Evolutionary conservation across 2,888 invertebrate genomes (phyloP).

Genomic region (Molorchus minor): DNA sequence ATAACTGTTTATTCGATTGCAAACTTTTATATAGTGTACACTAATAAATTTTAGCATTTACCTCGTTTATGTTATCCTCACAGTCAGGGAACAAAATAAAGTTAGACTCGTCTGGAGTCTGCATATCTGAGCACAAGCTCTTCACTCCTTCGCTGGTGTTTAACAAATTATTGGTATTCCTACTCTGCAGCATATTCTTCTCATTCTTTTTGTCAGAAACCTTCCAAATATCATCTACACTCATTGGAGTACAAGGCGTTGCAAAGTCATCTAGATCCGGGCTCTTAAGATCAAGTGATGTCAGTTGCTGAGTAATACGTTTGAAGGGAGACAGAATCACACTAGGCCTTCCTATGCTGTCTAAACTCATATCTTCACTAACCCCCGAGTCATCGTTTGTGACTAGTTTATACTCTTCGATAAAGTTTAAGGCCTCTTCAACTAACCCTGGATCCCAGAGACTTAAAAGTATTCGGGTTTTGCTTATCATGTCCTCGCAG

Average conservation of each 20-base stretch:
- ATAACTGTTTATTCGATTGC: too few relatives aligned
- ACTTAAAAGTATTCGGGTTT: constrained; percentile 80
- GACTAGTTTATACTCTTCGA: constrained; percentile 78
- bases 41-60: too few relatives aligned
- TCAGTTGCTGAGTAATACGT: constrained; percentile 80
- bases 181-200: constrained; percentile 24
- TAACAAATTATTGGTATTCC: constrained; percentile 51
- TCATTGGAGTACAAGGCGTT: constrained; percentile 72
- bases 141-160: constrained; percentile 59
- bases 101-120: constrained; percentile 63
- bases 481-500: constrained; percentile 80
- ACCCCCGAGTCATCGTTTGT: constrained; percentile 58
- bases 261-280: constrained; percentile 79
- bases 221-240: constrained; percentile 71
- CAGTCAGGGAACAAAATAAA: constrained; percentile 69
- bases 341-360: constrained; percentile 52
- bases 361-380: constrained; percentile 57
- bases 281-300: constrained; percentile 74
- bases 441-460: constrained; percentile 88
- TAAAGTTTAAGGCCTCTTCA: constrained; percentile 84
- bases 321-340: constrained; percentile 73
- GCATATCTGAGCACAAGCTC: constrained; percentile 55
- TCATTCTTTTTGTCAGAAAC: constrained; percentile 52
- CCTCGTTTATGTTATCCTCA: constrained; percentile 58
- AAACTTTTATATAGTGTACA: too few relatives aligned